These are phyloP conservation scores for Drosophila setifemur DNA, from an alignment of 1,140 invertebrate species.

Conservation along the genomic window DNA sequence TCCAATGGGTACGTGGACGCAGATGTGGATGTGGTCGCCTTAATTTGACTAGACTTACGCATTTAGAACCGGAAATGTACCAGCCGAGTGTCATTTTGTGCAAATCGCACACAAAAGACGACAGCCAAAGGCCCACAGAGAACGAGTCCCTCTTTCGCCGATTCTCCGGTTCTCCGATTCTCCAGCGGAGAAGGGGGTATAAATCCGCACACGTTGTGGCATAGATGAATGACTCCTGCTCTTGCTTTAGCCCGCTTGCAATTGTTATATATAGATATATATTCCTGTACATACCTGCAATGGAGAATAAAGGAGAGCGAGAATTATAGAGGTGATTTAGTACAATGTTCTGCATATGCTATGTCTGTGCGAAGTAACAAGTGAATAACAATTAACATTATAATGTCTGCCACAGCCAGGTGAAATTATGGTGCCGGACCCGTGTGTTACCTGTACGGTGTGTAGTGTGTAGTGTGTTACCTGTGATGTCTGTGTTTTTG, in stretches of 20 bases:
- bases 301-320: slow-evolving; percentile 13
- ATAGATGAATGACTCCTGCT: slow-evolving; percentile 40
- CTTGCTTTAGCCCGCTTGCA: slow-evolving; percentile 8
- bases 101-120: slow-evolving; percentile 72
- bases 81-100: slow-evolving; percentile 72
- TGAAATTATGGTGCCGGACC: slow-evolving; percentile 24
- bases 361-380: slow-evolving; percentile 23
- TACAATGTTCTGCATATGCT: slow-evolving; percentile 19
- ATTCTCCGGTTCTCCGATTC: neutral
- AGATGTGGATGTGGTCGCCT: too few species aligned
- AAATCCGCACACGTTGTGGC: slow-evolving; percentile 39
- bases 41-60: slow-evolving; percentile 81
- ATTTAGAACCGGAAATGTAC: slow-evolving; percentile 78
- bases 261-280: slow-evolving; percentile 5
- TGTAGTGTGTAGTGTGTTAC: neutral
- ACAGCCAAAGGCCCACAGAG: slow-evolving; percentile 46
- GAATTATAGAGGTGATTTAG: slow-evolving; percentile 48
- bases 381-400: slow-evolving; percentile 50
- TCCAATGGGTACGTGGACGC: too few species aligned
- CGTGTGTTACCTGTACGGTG: neutral
- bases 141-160: neutral
- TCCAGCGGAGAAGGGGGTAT: neutral
- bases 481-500: too few species aligned
- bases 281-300: slow-evolving; percentile 32
- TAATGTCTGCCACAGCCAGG: slow-evolving; percentile 22